A percentile compares a stretch with the other conserved stretches of the same genome.
These are phyloP conservation scores for Lepidurus apus DNA, from an alignment of 1,140 invertebrate species.

Conservation along the genomic window DNA sequence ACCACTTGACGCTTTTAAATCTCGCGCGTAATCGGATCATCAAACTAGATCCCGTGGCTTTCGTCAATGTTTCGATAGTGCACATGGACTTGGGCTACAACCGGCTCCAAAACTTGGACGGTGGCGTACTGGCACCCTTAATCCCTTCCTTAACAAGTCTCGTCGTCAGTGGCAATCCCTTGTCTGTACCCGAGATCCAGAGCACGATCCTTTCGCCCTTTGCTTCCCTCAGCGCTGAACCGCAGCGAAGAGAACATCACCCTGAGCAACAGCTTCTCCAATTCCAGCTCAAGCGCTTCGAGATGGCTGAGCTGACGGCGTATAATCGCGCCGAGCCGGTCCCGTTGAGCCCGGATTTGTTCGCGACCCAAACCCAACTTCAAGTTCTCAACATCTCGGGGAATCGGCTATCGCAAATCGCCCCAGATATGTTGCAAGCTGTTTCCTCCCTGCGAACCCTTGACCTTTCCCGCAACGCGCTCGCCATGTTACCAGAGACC, in stretches of 20 bases:
- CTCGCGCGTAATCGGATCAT: constrained; percentile 66
- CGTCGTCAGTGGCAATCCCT: constrained; percentile 28
- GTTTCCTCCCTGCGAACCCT: constrained; percentile 53
- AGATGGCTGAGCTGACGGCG: not conserved
- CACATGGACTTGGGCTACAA: constrained; percentile 47
- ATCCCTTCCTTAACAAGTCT: constrained; percentile 23
- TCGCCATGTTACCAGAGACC: constrained; percentile 53
- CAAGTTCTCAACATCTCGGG: constrained; percentile 40
- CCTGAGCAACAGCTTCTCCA: constrained; percentile 17
- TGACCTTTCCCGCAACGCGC: constrained; percentile 58
- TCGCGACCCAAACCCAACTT: constrained; percentile 36
- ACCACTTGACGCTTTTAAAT: constrained; percentile 48
- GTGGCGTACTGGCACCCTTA: constrained; percentile 35
- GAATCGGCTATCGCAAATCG: constrained; percentile 52
- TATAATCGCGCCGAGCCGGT: not conserved
- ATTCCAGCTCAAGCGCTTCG: constrained; percentile 12
- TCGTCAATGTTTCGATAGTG: constrained; percentile 54
- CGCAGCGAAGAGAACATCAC: constrained; percentile 11
- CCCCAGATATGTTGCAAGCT: constrained; percentile 51
- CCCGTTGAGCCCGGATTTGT: constrained; percentile 32
- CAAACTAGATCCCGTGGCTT: constrained; percentile 54
- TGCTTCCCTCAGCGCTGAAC: not conserved
- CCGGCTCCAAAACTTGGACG: constrained; percentile 39
- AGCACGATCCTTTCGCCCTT: constrained; percentile 28
- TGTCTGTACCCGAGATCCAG: constrained; percentile 32